Evolutionary conservation across 2,797 vertebrate genomes (phyloP), one percentile per base, ranked within the genome.

Genomic region (Cyclura pinguis): DNA sequence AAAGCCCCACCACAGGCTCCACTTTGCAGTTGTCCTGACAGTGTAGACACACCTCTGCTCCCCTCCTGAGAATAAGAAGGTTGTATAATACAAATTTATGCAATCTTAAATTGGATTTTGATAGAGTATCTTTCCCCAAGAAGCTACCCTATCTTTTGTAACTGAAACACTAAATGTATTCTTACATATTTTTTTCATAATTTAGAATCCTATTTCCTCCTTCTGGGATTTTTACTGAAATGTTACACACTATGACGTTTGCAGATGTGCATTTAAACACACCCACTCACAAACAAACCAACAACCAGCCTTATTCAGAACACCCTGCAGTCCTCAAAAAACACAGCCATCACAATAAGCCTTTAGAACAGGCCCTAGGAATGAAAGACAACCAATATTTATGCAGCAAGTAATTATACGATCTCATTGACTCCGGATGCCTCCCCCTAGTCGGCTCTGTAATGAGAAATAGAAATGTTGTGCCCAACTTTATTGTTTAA

Each of bases 361-460:
- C 20, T 82, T 69, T 73, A 85, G 27, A 13, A 20, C 24, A 38
- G 29, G 50, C 32, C 13, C 2, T n/a, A 35, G 20, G 13, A 20
- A 85, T 52, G n/a, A 67, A 27, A 85, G 50, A 10, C 47, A 35
- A 27, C 57, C 74, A 93, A 93, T 90, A 55, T 74, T 89, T 93
- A 91, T 91, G 90, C 85, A 89, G 90, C 89, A 93, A 90, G 87
- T 91, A 92, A 93, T 89, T 76, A 91, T 88, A 42, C 82, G 16
- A 22, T 76, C 67, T 50, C 67, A 69, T 52, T 8, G 47, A 73
- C 52, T 73, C 64, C 35, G n/a, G 78, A 80, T 74, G 35, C 42
- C 47, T 57, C 92, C 69, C 77, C 55, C 55, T 1, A 3, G 89
- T 78, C 59, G 85, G 35, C 0, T 0, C 24, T 64, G 14, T 74